Conservation (phyloP, 2,797 vertebrate genomes). For the Gastrophryne carolinensis region DNA sequence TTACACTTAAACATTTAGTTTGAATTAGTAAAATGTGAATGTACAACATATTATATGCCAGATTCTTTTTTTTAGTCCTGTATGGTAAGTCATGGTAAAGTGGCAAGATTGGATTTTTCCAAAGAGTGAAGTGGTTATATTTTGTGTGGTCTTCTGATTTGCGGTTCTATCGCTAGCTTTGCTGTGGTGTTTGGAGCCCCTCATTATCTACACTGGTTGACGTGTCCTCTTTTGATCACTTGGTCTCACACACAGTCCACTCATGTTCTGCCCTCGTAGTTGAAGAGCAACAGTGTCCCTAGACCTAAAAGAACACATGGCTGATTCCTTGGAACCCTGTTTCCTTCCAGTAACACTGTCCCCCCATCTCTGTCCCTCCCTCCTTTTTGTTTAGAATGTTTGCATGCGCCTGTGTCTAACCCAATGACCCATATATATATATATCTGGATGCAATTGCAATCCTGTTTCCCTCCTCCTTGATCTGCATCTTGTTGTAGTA, state of each 20-base stretch:
- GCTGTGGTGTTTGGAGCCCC: slow-evolving; percentile 17
- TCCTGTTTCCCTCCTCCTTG: slow-evolving; percentile 43
- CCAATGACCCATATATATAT: slow-evolving; percentile 37
- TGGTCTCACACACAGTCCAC: background rate
- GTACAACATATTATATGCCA: background rate
- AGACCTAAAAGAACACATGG: slow-evolving; percentile 14
- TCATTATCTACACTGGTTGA: slow-evolving; percentile 26
- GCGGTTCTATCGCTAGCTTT: slow-evolving; percentile 20
- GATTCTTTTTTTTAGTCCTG: background rate
- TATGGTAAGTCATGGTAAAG: slow-evolving; percentile 17
- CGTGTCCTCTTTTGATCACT: slow-evolving; percentile 8
- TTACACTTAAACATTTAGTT: no score
- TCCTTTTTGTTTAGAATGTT: slow-evolving; percentile 15
- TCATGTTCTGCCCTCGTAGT: background rate
- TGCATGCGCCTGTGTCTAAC: slow-evolving; percentile 35
- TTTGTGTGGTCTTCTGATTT: slow-evolving; percentile 24
- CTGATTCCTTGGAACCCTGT: slow-evolving; percentile 3
- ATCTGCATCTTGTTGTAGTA: slow-evolving; percentile 58
- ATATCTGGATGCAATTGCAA: slow-evolving; percentile 53
- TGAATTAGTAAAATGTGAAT: background rate
- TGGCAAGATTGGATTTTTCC: background rate
- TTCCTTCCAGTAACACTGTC: slow-evolving; percentile 10
- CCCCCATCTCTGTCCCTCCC: background rate
- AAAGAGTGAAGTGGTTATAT: background rate
- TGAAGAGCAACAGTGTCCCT: background rate